Evolutionary conservation across 2,113 vertebrate species (phyloP), one percentile per base, ranked within the genome.

Genomic region (Entelurus aequoreus): DNA sequence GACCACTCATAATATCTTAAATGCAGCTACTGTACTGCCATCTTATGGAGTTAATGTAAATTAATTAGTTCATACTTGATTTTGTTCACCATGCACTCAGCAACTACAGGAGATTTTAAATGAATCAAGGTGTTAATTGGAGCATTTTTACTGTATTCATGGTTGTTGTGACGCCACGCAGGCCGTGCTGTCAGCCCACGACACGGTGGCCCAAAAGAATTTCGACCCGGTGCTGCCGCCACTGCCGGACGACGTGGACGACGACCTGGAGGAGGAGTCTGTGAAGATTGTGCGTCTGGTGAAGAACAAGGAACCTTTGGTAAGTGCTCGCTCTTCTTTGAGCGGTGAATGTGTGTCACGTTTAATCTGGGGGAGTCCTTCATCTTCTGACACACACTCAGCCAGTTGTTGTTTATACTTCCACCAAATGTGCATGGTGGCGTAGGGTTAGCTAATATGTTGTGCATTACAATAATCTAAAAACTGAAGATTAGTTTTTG

Each of bases 261-360:
- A 95, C 28, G 94, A 95, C 71, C 91, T 95, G 66, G 93, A 98
- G 50, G 96, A 98, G 66, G 96, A 98, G 77, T 97, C 96, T 0
- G 94, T 98, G 62, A 98, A 98, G 89, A 98, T 98, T 1, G 94
- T 98, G 36, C 93, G 94, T 0, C 87, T 98, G 71, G 96, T 98
- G 68, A 98, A 98, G 83, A 98, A 95, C 82, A 97, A 94, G 82
- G 96, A 98, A 63, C 96, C 96, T 0, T 76, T 98, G 91, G 96
- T 98, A 84, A 54, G 85, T 85, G 53, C 35, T 28, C 16, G 3
- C n/a, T 11, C 14, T 9, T 51, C 56, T 52, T 15, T 4, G 6
- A 19, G 54, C 44, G 49, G 50, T 48, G 48, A 65, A 12, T 69
- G 14, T 51, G 14, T 13, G 40, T 48, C 37, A 46, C 5, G 8